Conservation (phyloP, 2,113 vertebrate genomes). For the Stomatorhinus ivindoensis region DNA sequence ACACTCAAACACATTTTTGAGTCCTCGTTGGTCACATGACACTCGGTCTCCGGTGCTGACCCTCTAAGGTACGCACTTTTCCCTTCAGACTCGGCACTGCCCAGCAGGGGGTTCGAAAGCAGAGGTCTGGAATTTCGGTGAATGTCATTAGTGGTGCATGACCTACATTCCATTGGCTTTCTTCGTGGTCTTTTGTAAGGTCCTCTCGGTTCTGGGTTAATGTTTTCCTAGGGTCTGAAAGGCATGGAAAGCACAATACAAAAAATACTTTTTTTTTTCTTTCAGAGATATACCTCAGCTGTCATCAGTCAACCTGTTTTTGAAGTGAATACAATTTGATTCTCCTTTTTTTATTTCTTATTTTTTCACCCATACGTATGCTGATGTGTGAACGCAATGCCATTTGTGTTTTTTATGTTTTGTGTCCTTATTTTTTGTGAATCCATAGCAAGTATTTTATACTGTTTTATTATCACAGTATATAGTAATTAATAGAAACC, state of each 20-base stretch:
- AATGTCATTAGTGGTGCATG: conserved; percentile 7
- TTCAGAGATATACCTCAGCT: neutral
- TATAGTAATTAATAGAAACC: neutral
- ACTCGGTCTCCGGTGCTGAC: neutral
- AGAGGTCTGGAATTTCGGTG: neutral
- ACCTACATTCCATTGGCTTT: neutral
- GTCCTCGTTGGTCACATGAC: neutral
- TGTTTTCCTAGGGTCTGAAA: neutral
- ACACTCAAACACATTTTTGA: neutral
- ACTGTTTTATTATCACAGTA: neutral
- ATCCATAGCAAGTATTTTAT: neutral
- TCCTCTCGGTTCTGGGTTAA: neutral
- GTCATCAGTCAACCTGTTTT: neutral
- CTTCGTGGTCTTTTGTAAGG: neutral
- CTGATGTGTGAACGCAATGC: neutral
- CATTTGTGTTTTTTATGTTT: neutral
- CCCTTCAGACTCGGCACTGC: neutral
- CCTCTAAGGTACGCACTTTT: neutral
- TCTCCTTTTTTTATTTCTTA: neutral
- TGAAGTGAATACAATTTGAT: neutral
- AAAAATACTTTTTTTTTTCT: neutral
- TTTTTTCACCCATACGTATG: neutral
- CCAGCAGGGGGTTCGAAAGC: neutral
- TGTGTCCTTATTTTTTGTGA: neutral
- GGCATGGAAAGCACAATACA: neutral